These are phyloP conservation scores for Dascillus cervinus DNA, from an alignment of 2,888 invertebrate genomes.

Conservation along the genomic window DNA sequence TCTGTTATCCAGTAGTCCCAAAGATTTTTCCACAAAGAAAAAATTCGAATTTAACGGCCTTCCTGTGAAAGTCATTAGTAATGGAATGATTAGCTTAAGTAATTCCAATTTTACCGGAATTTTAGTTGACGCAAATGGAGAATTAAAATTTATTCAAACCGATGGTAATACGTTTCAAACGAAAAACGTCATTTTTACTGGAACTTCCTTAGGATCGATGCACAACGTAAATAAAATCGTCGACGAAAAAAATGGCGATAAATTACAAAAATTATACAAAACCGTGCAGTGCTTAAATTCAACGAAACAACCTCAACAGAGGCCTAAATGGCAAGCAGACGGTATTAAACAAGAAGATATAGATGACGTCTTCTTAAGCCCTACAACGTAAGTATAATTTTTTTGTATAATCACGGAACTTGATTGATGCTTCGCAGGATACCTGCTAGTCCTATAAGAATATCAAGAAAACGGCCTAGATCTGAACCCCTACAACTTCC, in stretches of 20 bases:
- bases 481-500: constrained; percentile 51
- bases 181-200: constrained; percentile 39
- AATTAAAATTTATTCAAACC: constrained; percentile 54
- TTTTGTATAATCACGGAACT: neutral
- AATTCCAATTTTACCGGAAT: constrained; percentile 51
- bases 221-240: constrained; percentile 10
- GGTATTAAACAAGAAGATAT: constrained; percentile 56
- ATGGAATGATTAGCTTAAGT: constrained; percentile 49
- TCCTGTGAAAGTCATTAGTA: constrained; percentile 50
- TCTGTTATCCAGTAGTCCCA: constrained; percentile 72
- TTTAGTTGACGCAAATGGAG: constrained; percentile 54
- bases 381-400: constrained; percentile 44
- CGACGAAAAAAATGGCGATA: constrained; percentile 26
- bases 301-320: constrained; percentile 30
- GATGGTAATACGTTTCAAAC: constrained; percentile 41
- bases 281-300: constrained; percentile 31
- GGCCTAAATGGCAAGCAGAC: constrained; percentile 32
- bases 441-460: constrained; percentile 57
- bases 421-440: constrained; percentile 44
- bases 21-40: constrained; percentile 58
- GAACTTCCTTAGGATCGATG: constrained; percentile 9
- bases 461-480: constrained; percentile 57
- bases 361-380: constrained; percentile 71
- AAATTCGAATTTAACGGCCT: constrained; percentile 48
- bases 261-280: constrained; percentile 29